Percentiles rank a stretch among this genome's conserved stretches.
phyloP scores from a whole-genome alignment of 2,888 invertebrate species.

The Hesperia comma region DNA sequence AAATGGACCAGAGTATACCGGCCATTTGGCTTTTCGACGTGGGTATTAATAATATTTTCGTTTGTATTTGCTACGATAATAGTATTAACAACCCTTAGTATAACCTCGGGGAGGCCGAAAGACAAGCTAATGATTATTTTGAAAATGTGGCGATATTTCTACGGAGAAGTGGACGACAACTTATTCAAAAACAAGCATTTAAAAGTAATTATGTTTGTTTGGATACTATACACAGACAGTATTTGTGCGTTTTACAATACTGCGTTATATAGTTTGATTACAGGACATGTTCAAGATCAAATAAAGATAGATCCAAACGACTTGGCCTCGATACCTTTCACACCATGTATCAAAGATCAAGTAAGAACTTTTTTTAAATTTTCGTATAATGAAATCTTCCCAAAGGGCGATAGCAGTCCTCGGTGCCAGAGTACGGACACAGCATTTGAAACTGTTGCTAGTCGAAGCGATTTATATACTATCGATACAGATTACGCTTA shows the following conservation, averaged over 20 bases:
- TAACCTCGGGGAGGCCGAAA: constrained; percentile 42
- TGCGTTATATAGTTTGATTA: constrained; percentile 58
- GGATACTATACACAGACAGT: constrained; percentile 62
- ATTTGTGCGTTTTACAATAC: constrained; percentile 61
- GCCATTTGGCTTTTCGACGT: constrained; percentile 55
- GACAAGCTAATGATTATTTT: constrained; percentile 48
- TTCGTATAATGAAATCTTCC: constrained; percentile 54
- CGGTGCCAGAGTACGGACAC: constrained; percentile 49
- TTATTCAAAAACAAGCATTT: constrained; percentile 49
- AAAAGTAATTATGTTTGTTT: constrained; percentile 51
- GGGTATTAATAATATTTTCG: constrained; percentile 55
- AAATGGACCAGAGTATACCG: constrained; percentile 59
- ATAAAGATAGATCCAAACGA: constrained; percentile 45
- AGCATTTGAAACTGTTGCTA: constrained; percentile 51
- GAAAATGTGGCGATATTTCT: constrained; percentile 56
- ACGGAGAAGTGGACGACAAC: constrained; percentile 50
- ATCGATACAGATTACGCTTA: constrained; percentile 56
- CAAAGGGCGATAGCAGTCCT: constrained; percentile 44
- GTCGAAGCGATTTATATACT: constrained; percentile 49
- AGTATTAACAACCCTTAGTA: constrained; percentile 35
- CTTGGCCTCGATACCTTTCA: constrained; percentile 49
- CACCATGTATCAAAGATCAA: constrained; percentile 55
- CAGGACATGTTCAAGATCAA: constrained; percentile 51
- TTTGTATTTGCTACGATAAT: constrained; percentile 47
- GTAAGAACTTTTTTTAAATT: constrained; percentile 51